These are phyloP conservation scores for Schizopygopsis malacanthus DNA, from an alignment of 2,797 vertebrate genomes.

Conservation along the genomic window DNA sequence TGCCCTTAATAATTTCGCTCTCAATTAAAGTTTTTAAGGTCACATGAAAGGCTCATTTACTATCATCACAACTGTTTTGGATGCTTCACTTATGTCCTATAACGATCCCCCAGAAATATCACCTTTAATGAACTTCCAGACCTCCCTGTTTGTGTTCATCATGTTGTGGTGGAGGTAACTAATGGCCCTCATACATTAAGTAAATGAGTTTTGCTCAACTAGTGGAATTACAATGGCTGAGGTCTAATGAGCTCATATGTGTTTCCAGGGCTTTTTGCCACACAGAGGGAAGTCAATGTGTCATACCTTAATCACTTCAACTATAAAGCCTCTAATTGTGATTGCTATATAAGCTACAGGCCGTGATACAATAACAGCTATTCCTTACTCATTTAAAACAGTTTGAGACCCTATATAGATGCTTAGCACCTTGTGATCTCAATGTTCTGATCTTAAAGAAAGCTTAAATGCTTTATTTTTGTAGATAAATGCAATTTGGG, in stretches of 20 bases:
- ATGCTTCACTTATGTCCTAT: conserved; percentile 83
- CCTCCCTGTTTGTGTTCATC: conserved; percentile 87
- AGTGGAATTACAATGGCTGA: conserved; percentile 88
- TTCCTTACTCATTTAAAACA: conserved; percentile 3
- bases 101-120: conserved; percentile 89
- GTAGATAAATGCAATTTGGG: neutral
- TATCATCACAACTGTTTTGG: conserved; percentile 64
- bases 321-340: conserved; percentile 66
- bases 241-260: conserved; percentile 79
- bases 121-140: conserved; percentile 88
- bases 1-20: conserved; percentile 23
- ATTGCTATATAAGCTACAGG: conserved; percentile 52
- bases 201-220: conserved; percentile 89
- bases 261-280: conserved; percentile 76
- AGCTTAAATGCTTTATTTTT: neutral
- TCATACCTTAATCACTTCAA: conserved; percentile 83
- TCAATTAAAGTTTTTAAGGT: conserved; percentile 46
- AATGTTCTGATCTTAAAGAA: neutral
- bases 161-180: conserved; percentile 85
- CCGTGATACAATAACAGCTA: conserved; percentile 33
- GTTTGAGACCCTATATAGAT: neutral
- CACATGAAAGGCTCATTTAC: conserved; percentile 58
- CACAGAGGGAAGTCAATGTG: conserved; percentile 83
- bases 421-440: neutral
- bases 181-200: conserved; percentile 94